Evolutionary conservation across 92 coral and sea anemone species (phyloP), one percentile per base, ranked within the genome.

Genomic region (Bergia sp.): DNA sequence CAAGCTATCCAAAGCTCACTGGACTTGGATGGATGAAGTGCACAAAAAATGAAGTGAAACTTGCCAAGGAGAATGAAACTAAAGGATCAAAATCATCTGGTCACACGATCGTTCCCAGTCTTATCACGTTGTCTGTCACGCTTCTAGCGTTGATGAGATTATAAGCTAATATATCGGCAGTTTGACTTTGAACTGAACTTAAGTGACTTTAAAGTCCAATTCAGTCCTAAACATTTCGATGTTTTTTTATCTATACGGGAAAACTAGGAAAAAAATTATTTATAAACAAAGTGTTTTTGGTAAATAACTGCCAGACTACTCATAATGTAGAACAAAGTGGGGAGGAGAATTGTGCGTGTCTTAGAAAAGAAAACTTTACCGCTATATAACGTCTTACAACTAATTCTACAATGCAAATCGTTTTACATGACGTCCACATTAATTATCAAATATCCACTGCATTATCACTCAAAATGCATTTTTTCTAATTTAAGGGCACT

Each of bases 21-120:
- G 98, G 94, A 37, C 49, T 88, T n/a, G 87, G 85, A 66, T 95
- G 98, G 98, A 93, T 95, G 94, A 73, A 81, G 3, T 95, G 98
- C 79, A 81, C 81, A 37, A 77, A 73, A 50, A 90, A 85, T 45
- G 89, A 89, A 37, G 18, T 91, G 41, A 91, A 23, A 5, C 76
- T 84, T 12, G 78, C 85, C 15, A 57, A 12, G 15, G 49, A 80
- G 47, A 80, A 80, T 10, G 44, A 80, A 79, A 47, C 23, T 23
- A 49, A 50, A 16, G 42, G 13, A 9, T 29, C 76, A 36, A 72
- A 72, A 20, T 55, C 71, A 37, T 21, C 85, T 5, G 72, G 85
- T 80, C 85, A 53, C 73, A 5, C 73, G 57, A 80, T 80, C 73
- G 3, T 57, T 15, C 73, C 85, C 42, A 80, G 85, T 38, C 37